These are phyloP conservation scores for Leucoraja erinaceus DNA, from an alignment of 2,113 vertebrate species.

Conservation along the genomic window DNA sequence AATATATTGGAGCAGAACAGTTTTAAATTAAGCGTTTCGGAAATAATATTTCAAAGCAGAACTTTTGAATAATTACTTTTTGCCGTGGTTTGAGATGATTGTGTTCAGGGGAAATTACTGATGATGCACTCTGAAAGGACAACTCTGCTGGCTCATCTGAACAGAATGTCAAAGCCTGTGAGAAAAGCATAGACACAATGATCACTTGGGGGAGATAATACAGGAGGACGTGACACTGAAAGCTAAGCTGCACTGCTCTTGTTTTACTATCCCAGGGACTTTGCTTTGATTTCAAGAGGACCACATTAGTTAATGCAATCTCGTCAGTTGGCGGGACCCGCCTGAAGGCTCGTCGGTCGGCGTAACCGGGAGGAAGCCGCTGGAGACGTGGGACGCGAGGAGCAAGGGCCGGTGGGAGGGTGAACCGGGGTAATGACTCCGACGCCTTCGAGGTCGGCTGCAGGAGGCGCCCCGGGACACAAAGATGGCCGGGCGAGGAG, in stretches of 20 bases:
- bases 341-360: no score
- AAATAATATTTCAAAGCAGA: not conserved
- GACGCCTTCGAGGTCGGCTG: no score
- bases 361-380: no score
- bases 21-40: not conserved
- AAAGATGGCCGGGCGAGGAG: no score
- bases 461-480: no score
- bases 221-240: not conserved
- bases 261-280: not conserved
- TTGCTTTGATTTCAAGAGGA: not conserved
- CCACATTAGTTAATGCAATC: not conserved
- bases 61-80: not conserved
- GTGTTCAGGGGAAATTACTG: not conserved
- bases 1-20: not conserved
- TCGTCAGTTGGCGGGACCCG: no score
- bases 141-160: not conserved
- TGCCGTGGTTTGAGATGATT: not conserved
- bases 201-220: not conserved
- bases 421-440: no score
- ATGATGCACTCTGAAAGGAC: not conserved
- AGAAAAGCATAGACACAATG: not conserved
- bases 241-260: not conserved
- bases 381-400: no score
- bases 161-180: not conserved
- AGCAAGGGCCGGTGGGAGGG: no score